Base-by-base conservation (phyloP, 2,888 invertebrate genomes). In the Thyatira batis region DNA sequence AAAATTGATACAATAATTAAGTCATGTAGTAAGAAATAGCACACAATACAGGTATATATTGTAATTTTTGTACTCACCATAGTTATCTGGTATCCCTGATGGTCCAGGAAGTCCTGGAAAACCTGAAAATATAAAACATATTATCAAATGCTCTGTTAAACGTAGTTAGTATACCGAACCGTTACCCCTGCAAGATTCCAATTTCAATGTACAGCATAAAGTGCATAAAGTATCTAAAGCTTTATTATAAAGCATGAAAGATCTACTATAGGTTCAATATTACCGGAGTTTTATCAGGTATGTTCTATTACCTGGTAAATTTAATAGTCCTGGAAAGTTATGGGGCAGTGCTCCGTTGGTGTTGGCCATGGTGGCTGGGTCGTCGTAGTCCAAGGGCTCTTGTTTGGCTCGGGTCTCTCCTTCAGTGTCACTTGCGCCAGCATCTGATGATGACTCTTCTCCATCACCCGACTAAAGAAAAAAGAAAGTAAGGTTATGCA, bases 391-490 rank as follows among this genome's bases (percentile, higher is more conserved):
- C 60, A 94, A 92, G 0, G 95, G 95, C 82, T 96, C 96, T 74
- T 95, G 94, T 86, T 96, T 96, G 68, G 95, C 95, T 55, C 92
- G 81, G 20, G 90, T 80, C 57, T 94, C 94, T 61, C 94, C 93
- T 70, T 95, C 94, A 44, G 92, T 93, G 83, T 94, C 95, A 73
- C 96, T 96, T 60, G 95, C 93, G 62, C 95, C 96, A 53, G 96
- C 96, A 76, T 97, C 97, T 72, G 96, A 96, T 60, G 97, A 96
- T 62, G 96, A 97, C 71, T 97, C 97, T 78, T 97, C 97, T 48
- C 96, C 96, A 44, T 96, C 91, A 1, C 87, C 90, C 39, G 86
- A 86, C 87, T 87, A 58, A 28, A 20, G 20, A 56, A 0, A n/a
- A n/a, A n/a, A n/a, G n/a, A n/a, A n/a, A n/a, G n/a, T n/a, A n/a